Evolutionary conservation across 2,113 vertebrate genomes (phyloP).

Genomic region (Protomyctophum bolini): DNA sequence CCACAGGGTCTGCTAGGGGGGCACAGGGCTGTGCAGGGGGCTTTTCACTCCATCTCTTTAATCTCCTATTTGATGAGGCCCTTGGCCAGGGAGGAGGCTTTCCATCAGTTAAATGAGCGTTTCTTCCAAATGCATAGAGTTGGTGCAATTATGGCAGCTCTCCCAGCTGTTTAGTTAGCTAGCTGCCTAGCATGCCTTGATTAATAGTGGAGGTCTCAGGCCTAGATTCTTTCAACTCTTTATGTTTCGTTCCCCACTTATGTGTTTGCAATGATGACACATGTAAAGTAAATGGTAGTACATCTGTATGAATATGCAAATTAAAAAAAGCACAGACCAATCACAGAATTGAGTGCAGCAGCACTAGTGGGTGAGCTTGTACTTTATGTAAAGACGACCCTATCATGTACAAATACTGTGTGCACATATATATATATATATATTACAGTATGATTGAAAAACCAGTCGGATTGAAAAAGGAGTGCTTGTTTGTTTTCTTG

Average conservation of each 20-base stretch:
- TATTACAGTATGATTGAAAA: too few species aligned
- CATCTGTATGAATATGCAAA: constrained; percentile 34
- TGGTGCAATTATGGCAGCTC: not conserved
- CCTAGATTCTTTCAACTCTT: not conserved
- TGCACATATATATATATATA: too few species aligned
- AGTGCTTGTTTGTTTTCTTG: too few species aligned
- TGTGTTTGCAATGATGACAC: constrained; percentile 35
- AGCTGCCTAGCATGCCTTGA: not conserved
- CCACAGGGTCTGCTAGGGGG: constrained; percentile 20
- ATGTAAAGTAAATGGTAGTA: constrained; percentile 27
- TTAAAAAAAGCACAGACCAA: constrained; percentile 36
- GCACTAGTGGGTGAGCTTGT: constrained; percentile 4
- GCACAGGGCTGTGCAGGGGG: constrained; percentile 4
- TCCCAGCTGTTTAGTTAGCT: not conserved
- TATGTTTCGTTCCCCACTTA: not conserved
- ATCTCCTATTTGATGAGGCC: constrained; percentile 54
- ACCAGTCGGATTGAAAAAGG: too few species aligned
- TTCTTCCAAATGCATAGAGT: constrained; percentile 31
- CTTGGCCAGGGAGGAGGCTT: constrained; percentile 34
- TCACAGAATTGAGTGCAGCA: constrained; percentile 18
- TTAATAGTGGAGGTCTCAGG: constrained; percentile 6
- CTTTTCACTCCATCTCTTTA: constrained; percentile 21
- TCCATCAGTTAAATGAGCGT: constrained; percentile 53
- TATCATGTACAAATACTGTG: too few species aligned
- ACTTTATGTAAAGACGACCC: not conserved